phyloP scores from a whole-genome alignment of 2,888 invertebrate species.

The Euzophera pinguis region DNA sequence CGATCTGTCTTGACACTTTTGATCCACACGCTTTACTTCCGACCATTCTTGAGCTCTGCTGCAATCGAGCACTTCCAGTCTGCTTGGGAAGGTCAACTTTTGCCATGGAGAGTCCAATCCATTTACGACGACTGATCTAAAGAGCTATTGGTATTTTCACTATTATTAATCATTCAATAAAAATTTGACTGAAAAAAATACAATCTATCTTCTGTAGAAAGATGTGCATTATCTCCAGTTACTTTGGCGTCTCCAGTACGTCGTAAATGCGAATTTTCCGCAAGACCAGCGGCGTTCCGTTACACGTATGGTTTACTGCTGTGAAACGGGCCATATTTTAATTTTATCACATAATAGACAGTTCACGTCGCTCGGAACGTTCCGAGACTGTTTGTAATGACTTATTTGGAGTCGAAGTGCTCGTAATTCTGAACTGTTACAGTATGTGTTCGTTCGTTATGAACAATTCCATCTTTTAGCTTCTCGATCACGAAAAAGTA shows the following conservation, averaged over 20 bases:
- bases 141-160: too few relatives aligned
- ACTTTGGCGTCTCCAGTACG: background rate
- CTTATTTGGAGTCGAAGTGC: slow-evolving; percentile 1
- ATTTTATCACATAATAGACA: slow-evolving; percentile 16
- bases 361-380: slow-evolving; percentile 2
- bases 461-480: background rate
- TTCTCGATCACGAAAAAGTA: background rate
- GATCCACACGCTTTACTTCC: too few relatives aligned
- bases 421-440: background rate
- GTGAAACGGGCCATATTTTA: slow-evolving; percentile 12
- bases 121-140: too few relatives aligned
- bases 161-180: too few relatives aligned
- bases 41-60: too few relatives aligned
- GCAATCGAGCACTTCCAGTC: too few relatives aligned
- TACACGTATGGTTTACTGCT: slow-evolving; percentile 14
- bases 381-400: background rate
- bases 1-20: too few relatives aligned
- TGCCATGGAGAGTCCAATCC: too few relatives aligned
- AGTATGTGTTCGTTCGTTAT: background rate
- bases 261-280: slow-evolving; percentile 5
- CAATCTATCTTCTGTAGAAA: background rate
- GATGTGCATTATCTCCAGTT: background rate
- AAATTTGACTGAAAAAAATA: too few relatives aligned
- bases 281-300: background rate
- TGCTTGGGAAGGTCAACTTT: too few relatives aligned